These are phyloP conservation scores for Larimichthys polyactis DNA, from an alignment of 2,113 vertebrate species.

Conservation along the genomic window DNA sequence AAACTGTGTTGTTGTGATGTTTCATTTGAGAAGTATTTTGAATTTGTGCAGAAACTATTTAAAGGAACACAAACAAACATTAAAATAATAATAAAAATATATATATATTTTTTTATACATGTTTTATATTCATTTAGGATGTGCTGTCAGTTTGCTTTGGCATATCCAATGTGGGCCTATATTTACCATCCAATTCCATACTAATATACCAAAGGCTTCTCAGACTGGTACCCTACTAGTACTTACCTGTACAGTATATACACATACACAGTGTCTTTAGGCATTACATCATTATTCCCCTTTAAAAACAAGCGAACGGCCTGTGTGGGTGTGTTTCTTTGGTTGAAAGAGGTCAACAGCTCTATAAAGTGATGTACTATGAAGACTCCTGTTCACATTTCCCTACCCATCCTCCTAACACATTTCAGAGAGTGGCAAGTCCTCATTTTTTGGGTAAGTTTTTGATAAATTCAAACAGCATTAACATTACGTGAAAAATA, in stretches of 20 bases:
- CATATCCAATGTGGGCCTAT: neutral
- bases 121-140: neutral
- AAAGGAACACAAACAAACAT: neutral
- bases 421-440: neutral
- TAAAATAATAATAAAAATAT: too few species aligned
- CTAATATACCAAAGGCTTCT: neutral
- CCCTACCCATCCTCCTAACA: neutral
- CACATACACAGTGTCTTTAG: neutral
- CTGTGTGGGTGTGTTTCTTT: neutral
- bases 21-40: too few species aligned
- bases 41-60: neutral
- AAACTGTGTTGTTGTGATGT: too few species aligned
- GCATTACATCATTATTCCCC: neutral
- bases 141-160: neutral
- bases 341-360: neutral
- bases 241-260: neutral
- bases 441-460: neutral
- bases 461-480: neutral
- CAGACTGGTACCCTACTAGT: neutral
- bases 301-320: neutral
- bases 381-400: neutral
- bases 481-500: neutral
- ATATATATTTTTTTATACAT: too few species aligned
- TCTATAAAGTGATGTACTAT: constrained; percentile 1
- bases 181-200: neutral